Evolutionary conservation across 2,888 invertebrate species (phyloP).

Genomic region (Chrysotoxum bicinctum): DNA sequence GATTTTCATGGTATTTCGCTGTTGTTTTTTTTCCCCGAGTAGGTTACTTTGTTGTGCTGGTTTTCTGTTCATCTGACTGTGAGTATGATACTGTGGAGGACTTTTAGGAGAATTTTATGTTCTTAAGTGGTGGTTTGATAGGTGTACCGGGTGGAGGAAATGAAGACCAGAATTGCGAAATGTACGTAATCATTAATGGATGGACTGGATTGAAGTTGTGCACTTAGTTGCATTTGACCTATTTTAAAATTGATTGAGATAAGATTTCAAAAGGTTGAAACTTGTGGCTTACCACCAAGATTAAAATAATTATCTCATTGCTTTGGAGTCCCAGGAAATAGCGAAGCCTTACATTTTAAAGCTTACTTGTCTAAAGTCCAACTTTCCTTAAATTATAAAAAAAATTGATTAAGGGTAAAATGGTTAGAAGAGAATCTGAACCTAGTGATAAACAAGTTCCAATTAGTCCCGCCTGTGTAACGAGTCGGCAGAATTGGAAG

Average conservation of each 20-base stretch:
- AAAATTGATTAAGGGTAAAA: no score
- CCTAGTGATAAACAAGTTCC: no score
- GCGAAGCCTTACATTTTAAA: no score
- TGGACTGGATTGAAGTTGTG: background rate
- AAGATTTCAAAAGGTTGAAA: no score
- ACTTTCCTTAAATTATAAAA: no score
- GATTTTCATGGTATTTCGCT: constrained; percentile 75
- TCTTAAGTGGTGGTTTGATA: constrained; percentile 22
- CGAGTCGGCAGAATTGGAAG: no score
- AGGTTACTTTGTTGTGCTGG: constrained; percentile 1
- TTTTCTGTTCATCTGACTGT: background rate
- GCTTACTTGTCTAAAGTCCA: no score
- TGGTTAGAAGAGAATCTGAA: no score
- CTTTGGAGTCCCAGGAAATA: no score
- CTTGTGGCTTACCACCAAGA: no score
- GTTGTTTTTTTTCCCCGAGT: constrained; percentile 18
- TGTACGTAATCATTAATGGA: background rate
- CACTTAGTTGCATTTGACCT: background rate
- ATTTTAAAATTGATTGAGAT: background rate
- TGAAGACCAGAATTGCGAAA: background rate
- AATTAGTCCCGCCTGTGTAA: no score
- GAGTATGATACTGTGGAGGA: constrained; percentile 44
- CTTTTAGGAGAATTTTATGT: constrained; percentile 14
- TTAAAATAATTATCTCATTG: no score
- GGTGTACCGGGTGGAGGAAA: background rate